Conservation (phyloP, 2,888 invertebrate genomes). For the Fragum fragum region DNA sequence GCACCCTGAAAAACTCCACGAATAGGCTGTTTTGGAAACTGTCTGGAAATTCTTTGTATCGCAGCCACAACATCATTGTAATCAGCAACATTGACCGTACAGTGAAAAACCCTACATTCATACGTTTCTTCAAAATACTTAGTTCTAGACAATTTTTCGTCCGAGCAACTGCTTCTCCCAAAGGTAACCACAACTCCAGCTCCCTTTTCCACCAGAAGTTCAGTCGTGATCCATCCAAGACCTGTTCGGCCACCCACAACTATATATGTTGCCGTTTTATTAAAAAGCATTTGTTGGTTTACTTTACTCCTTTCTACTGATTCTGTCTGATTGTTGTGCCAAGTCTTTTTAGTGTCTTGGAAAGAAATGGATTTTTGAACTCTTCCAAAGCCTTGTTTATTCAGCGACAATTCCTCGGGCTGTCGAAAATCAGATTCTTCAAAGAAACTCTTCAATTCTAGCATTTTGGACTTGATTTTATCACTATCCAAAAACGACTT, state of each 20-base stretch:
- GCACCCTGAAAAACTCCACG: slow-evolving; percentile 71
- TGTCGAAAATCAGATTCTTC: no score
- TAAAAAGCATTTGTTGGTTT: neutral
- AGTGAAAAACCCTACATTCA: slow-evolving; percentile 51
- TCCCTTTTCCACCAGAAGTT: slow-evolving; percentile 64
- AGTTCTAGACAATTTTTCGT: slow-evolving; percentile 47
- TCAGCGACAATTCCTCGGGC: no score
- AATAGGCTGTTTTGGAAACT: slow-evolving; percentile 34
- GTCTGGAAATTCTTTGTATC: slow-evolving; percentile 40
- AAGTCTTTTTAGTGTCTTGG: no score
- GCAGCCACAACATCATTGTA: slow-evolving; percentile 48
- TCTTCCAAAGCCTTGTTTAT: no score
- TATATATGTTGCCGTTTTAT: slow-evolving; percentile 59
- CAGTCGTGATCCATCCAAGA: slow-evolving; percentile 71
- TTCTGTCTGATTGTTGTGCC: no score
- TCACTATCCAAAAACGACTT: no score
- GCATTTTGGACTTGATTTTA: no score
- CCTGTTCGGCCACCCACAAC: slow-evolving; percentile 76
- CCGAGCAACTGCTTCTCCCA: slow-evolving; percentile 49
- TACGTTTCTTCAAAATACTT: slow-evolving; percentile 33
- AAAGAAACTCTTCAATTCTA: no score
- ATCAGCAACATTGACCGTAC: slow-evolving; percentile 67
- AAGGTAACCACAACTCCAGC: slow-evolving; percentile 68
- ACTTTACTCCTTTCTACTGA: no score
- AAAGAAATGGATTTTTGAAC: no score